Conservation (phyloP, 1,140 invertebrate species). For the Dreissena polymorpha region DNA sequence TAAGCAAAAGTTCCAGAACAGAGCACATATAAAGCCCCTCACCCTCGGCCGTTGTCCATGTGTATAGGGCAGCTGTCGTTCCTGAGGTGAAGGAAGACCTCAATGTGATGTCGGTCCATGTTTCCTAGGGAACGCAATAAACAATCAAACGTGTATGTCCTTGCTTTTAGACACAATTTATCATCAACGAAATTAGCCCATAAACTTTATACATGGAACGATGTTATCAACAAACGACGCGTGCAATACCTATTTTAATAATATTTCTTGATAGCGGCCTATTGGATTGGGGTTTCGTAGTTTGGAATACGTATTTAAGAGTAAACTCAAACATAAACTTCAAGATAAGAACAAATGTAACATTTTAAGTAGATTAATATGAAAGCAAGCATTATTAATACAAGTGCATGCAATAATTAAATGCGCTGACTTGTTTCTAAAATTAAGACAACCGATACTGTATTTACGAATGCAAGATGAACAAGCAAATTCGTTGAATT, state of each 20-base stretch:
- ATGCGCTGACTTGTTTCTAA: too few species aligned
- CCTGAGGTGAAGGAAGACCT: constrained; percentile 33
- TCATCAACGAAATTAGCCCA: not conserved
- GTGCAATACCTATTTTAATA: too few species aligned
- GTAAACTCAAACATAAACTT: too few species aligned
- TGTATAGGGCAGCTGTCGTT: constrained; percentile 35
- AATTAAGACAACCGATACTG: too few species aligned
- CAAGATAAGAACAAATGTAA: too few species aligned
- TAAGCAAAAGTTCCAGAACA: not conserved
- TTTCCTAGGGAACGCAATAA: constrained; percentile 24
- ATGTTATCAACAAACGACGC: not conserved
- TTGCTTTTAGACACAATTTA: not conserved
- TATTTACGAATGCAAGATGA: too few species aligned
- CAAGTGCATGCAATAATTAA: too few species aligned
- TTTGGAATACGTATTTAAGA: too few species aligned
- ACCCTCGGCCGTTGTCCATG: constrained; percentile 49
- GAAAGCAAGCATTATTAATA: too few species aligned
- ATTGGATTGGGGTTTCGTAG: too few species aligned
- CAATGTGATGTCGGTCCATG: constrained; percentile 51
- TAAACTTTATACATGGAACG: not conserved
- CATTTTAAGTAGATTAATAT: too few species aligned
- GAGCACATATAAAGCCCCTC: not conserved
- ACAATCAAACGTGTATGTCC: not conserved
- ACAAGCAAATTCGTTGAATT: too few species aligned
- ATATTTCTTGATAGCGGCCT: not conserved